Percentiles rank a stretch among this genome's conserved stretches.
phyloP scores from a whole-genome alignment of 2,113 vertebrate genomes.

The Glaucomys volans region DNA sequence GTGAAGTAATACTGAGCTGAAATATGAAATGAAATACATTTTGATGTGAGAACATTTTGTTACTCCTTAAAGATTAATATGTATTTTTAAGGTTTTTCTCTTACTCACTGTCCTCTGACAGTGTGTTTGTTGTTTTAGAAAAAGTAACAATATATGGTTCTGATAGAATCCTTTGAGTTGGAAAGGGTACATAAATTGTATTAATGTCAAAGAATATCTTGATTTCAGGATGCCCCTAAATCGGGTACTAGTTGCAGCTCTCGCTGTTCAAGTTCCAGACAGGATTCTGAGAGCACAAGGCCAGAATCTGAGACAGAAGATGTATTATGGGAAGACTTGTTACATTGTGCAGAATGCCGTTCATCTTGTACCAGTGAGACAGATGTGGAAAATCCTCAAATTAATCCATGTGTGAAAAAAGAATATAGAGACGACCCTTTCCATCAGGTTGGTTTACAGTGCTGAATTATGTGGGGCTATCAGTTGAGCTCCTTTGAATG shows the following conservation, averaged over 20 bases:
- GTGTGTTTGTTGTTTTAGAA: slow-evolving; percentile 47
- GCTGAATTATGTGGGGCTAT: background rate
- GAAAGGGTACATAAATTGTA: slow-evolving; percentile 48
- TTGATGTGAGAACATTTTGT: slow-evolving; percentile 61
- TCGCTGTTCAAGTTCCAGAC: slow-evolving; percentile 96
- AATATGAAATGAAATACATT: slow-evolving; percentile 50
- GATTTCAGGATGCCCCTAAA: slow-evolving; percentile 93
- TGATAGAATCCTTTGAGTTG: slow-evolving; percentile 59
- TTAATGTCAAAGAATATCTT: slow-evolving; percentile 80
- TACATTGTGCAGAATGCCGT: slow-evolving; percentile 97
- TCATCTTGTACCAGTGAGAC: slow-evolving; percentile 97
- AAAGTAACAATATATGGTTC: slow-evolving; percentile 51
- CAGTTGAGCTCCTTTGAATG: background rate
- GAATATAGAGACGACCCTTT: slow-evolving; percentile 98
- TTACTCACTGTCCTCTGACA: slow-evolving; percentile 51
- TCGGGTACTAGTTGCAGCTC: slow-evolving; percentile 97
- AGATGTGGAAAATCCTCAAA: slow-evolving; percentile 93
- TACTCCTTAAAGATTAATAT: slow-evolving; percentile 34
- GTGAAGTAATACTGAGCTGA: slow-evolving; percentile 18
- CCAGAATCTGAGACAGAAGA: slow-evolving; percentile 98
- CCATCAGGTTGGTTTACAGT: slow-evolving; percentile 91
- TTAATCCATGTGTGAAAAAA: slow-evolving; percentile 93
- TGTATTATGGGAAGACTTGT: slow-evolving; percentile 97
- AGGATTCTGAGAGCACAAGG: slow-evolving; percentile 96
- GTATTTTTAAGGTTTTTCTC: slow-evolving; percentile 51